Conservation (phyloP, 2,888 invertebrate genomes). For the Falcaria lacertinaria region DNA sequence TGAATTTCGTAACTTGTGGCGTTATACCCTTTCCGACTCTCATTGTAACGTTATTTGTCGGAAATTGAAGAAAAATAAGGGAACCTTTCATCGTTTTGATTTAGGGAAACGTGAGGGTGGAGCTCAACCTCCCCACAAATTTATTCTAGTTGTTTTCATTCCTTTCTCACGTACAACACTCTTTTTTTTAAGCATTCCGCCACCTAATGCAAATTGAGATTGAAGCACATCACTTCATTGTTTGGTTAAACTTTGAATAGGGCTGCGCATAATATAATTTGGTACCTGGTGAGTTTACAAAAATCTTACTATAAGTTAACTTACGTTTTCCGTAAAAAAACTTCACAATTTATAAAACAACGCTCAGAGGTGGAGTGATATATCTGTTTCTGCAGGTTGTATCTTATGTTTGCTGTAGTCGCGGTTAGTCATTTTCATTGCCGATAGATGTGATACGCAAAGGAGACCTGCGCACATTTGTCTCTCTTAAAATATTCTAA, state of each 20-base stretch:
- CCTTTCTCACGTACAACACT: constrained; percentile 1
- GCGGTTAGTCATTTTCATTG: background rate
- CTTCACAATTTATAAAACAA: too few relatives aligned
- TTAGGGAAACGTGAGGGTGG: constrained; percentile 16
- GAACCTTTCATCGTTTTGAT: constrained; percentile 20
- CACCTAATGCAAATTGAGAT: background rate
- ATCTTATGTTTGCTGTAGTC: too few relatives aligned
- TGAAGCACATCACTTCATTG: background rate
- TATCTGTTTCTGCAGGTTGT: too few relatives aligned
- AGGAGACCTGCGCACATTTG: background rate
- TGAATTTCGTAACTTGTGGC: constrained; percentile 2
- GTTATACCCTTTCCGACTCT: background rate
- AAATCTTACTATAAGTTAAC: too few relatives aligned
- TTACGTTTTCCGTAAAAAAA: too few relatives aligned
- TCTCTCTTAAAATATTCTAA: background rate
- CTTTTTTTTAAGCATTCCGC: background rate
- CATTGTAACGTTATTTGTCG: constrained; percentile 9
- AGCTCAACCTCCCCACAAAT: constrained; percentile 1
- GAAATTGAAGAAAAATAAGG: constrained; percentile 17
- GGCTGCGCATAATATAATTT: too few relatives aligned
- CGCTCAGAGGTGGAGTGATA: too few relatives aligned
- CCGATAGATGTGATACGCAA: background rate
- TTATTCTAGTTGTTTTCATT: constrained; percentile 7
- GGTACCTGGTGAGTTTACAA: too few relatives aligned
- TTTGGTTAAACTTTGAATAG: background rate